Evolutionary conservation across 1,140 invertebrate genomes (phyloP).

Genomic region (Aphelenchoides fujianensis): DNA sequence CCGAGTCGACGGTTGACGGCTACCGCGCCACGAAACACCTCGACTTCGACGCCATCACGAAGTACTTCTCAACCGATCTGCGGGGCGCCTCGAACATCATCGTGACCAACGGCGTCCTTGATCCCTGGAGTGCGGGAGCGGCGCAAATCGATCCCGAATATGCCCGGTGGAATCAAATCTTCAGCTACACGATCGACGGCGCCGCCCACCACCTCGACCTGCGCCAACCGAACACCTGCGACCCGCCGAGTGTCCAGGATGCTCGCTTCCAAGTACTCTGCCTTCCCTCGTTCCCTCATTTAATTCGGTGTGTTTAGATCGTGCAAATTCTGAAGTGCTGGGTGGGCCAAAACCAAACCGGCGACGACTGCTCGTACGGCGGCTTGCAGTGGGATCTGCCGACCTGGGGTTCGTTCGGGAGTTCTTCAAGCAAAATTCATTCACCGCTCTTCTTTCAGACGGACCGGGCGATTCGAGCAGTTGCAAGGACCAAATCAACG

Average conservation of each 20-base stretch:
- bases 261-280: neutral
- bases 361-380: neutral
- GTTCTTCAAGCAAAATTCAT: no score
- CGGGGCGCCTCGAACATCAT: slow-evolving; percentile 78
- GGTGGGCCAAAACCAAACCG: neutral
- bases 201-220: slow-evolving; percentile 5
- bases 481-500: neutral
- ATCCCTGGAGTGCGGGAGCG: slow-evolving; percentile 82
- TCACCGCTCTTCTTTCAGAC: no score
- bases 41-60: slow-evolving; percentile 69
- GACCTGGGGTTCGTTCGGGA: neutral
- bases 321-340: slow-evolving; percentile 2
- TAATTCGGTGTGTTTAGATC: neutral
- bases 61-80: slow-evolving; percentile 77
- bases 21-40: no score
- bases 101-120: slow-evolving; percentile 80
- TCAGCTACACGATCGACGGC: neutral
- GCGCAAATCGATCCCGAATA: slow-evolving; percentile 69
- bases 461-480: neutral
- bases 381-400: neutral
- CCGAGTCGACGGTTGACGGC: neutral
- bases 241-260: neutral
- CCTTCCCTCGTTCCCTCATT: neutral
- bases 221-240: neutral
- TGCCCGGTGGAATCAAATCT: slow-evolving; percentile 70